A percentile compares a stretch with the other conserved stretches of the same genome.
phyloP scores from a whole-genome alignment of 35 echinoderm and acorn worm species.

The Holothuria glaberrima region DNA sequence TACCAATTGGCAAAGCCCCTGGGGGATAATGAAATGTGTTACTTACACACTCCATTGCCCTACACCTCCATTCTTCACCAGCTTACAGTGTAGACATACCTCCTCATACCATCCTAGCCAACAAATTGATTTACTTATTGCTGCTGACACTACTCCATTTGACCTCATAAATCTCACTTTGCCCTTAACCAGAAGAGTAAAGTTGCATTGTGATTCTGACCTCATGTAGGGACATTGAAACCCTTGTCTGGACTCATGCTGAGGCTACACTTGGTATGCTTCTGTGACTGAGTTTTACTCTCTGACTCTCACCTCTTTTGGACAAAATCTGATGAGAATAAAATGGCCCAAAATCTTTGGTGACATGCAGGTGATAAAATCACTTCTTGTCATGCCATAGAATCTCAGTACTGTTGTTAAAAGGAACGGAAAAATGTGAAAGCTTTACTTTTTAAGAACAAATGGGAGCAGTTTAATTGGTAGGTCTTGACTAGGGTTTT shows the following conservation, averaged over 20 bases:
- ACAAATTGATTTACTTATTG: conserved; percentile 64
- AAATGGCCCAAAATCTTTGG: too few relatives aligned
- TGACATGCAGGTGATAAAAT: too few relatives aligned
- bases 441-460: too few relatives aligned
- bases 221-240: conserved; percentile 42
- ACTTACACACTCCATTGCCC: not conserved
- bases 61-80: not conserved
- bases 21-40: conserved; percentile 48
- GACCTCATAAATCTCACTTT: conserved; percentile 62
- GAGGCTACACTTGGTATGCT: not conserved
- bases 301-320: too few relatives aligned
- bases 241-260: conserved; percentile 44
- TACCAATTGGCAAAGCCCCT: conserved; percentile 20
- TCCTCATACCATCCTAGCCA: not conserved
- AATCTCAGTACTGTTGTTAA: too few relatives aligned
- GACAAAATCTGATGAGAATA: too few relatives aligned
- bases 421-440: too few relatives aligned
- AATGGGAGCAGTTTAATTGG: too few relatives aligned
- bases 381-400: too few relatives aligned
- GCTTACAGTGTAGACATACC: conserved; percentile 9
- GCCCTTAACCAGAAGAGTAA: conserved; percentile 13
- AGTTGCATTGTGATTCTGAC: conserved; percentile 37
- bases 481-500: too few relatives aligned
- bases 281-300: too few relatives aligned
- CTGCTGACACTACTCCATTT: conserved; percentile 1